These are phyloP conservation scores for Zhengitettix transpicula DNA, from an alignment of 2,888 invertebrate genomes.

Conservation along the genomic window DNA sequence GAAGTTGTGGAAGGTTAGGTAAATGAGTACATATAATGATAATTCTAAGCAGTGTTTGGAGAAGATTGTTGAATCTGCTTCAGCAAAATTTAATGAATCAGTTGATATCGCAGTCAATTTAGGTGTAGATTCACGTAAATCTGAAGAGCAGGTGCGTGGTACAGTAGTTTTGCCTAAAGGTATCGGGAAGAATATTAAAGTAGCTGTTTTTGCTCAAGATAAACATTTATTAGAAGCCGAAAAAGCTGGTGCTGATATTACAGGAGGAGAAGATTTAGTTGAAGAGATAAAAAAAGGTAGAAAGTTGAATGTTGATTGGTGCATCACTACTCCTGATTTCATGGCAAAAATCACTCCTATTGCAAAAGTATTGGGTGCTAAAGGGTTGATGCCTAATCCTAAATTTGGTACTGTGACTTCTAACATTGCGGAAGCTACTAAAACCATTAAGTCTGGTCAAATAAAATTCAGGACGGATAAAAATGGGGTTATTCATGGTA, in stretches of 20 bases:
- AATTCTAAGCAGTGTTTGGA: no score
- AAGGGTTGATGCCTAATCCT: constrained; percentile 9
- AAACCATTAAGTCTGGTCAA: constrained; percentile 2
- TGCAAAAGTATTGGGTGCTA: constrained; percentile 3
- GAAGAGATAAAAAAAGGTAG: background rate
- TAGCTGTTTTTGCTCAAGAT: background rate
- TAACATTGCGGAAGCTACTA: background rate
- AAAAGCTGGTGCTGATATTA: constrained; percentile 2
- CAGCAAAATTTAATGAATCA: background rate
- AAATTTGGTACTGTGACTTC: constrained; percentile 5
- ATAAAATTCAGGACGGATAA: background rate
- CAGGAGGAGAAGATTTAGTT: background rate
- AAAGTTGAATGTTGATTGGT: background rate
- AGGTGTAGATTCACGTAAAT: constrained; percentile 3
- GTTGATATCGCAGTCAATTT: constrained; percentile 4
- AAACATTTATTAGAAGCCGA: background rate
- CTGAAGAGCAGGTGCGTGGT: constrained; percentile 6
- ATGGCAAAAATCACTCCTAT: constrained; percentile 1
- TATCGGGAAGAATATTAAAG: constrained; percentile 1
- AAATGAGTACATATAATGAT: no score
- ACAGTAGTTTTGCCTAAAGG: constrained; percentile 1
- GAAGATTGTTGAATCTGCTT: no score
- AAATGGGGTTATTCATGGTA: background rate
- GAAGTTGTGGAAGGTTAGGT: no score
- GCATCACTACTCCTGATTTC: background rate